phyloP scores from a whole-genome alignment of 2,113 vertebrate genomes.

The Oophaga pumilio region DNA sequence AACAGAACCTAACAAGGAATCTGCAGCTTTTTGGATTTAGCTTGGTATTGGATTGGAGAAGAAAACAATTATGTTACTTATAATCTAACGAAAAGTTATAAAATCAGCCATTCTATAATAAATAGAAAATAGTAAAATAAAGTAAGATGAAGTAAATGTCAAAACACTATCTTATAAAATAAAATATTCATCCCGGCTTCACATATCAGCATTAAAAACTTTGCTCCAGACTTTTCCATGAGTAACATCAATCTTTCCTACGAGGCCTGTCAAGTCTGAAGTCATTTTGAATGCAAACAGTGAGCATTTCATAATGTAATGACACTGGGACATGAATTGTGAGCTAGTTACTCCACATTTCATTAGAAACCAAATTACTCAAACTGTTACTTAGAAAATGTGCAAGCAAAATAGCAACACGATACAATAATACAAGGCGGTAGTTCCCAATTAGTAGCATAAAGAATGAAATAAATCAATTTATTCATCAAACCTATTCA shows the following conservation, averaged over 20 bases:
- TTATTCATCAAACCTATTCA: background rate
- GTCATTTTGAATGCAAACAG: background rate
- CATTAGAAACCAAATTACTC: slow-evolving; percentile 3
- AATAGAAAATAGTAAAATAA: background rate
- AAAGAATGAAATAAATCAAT: background rate
- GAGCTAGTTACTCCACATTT: background rate
- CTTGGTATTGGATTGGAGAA: no score
- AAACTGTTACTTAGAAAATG: background rate
- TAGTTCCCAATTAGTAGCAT: background rate
- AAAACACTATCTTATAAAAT: background rate
- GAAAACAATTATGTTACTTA: no score
- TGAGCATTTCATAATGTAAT: slow-evolving; percentile 6
- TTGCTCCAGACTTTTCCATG: slow-evolving; percentile 24
- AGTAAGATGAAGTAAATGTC: background rate
- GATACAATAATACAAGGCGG: background rate
- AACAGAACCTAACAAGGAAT: no score
- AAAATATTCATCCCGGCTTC: background rate
- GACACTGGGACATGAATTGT: background rate
- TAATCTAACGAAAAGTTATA: no score
- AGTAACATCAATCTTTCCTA: slow-evolving; percentile 18
- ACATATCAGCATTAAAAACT: background rate
- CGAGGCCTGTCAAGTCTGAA: background rate
- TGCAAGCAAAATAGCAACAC: background rate
- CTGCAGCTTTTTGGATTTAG: no score
- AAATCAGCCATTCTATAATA: background rate